A percentile compares a stretch with the other conserved stretches of the same genome.
Conservation (phyloP, 2,888 invertebrate species). For the Notodonta ziczac region DNA sequence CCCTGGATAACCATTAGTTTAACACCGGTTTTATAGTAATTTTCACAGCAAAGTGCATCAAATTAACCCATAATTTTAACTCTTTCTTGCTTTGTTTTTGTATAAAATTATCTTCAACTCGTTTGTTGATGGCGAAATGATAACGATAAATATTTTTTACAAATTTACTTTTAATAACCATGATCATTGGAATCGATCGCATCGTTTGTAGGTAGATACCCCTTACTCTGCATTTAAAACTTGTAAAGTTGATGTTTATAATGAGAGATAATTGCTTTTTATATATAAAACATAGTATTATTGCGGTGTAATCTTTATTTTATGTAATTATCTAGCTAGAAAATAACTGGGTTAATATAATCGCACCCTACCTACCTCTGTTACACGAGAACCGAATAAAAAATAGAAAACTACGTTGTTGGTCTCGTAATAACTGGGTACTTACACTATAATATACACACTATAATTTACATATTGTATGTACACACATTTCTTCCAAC, state of each 20-base stretch:
- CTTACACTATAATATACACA: too few species aligned
- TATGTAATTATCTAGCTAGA: too few species aligned
- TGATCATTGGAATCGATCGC: neutral
- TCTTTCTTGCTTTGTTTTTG: conserved; percentile 13
- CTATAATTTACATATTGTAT: too few species aligned
- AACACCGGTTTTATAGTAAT: conserved; percentile 35
- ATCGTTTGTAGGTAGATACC: neutral
- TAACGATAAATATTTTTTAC: conserved; percentile 18
- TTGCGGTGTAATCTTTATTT: too few species aligned
- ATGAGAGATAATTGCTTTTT: neutral
- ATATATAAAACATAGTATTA: too few species aligned
- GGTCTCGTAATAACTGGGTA: too few species aligned
- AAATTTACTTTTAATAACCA: conserved; percentile 30
- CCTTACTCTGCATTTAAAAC: neutral
- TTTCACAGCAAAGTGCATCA: conserved; percentile 46
- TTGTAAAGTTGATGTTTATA: neutral
- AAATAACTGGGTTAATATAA: too few species aligned
- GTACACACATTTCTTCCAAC: too few species aligned
- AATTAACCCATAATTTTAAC: conserved; percentile 49
- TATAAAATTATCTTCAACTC: conserved; percentile 24
- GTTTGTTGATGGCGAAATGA: conserved; percentile 27
- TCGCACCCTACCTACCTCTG: too few species aligned
- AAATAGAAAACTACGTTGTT: too few species aligned
- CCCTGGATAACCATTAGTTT: conserved; percentile 40
- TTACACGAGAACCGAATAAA: too few species aligned